A percentile compares a stretch with the other conserved stretches of the same genome.
Evolutionary conservation across 2,113 vertebrate species (phyloP).

Genomic region (Dasyornis broadbenti): DNA sequence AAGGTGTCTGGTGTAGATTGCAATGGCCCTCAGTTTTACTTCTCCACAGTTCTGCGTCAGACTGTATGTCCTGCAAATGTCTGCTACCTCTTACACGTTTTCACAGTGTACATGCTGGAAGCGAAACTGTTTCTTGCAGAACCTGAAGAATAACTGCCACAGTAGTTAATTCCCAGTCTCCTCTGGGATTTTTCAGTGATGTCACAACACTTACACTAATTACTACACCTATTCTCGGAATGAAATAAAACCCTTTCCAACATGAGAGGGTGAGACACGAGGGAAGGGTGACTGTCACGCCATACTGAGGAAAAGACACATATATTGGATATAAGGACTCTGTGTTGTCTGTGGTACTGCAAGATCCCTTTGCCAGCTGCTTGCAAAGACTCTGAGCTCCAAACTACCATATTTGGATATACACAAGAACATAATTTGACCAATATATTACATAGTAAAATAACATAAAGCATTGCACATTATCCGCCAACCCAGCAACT

Average conservation of each 20-base stretch:
- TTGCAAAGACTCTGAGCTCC: neutral
- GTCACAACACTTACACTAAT: neutral
- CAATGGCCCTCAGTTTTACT: neutral
- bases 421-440: neutral
- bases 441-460: neutral
- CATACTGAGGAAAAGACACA: neutral
- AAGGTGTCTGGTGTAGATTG: neutral
- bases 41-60: neutral
- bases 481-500: neutral
- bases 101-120: neutral
- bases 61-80: neutral
- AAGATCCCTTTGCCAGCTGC: neutral
- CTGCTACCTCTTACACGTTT: neutral
- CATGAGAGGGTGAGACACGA: neutral
- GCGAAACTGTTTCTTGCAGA: neutral
- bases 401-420: neutral
- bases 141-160: neutral
- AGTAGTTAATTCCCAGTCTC: neutral
- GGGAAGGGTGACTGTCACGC: accelerated
- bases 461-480: neutral
- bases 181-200: neutral
- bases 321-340: neutral
- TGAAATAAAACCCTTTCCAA: neutral
- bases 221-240: neutral
- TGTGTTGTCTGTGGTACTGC: neutral